These are phyloP conservation scores for Pollenia amentaria DNA, from an alignment of 2,888 invertebrate species.

Conservation along the genomic window DNA sequence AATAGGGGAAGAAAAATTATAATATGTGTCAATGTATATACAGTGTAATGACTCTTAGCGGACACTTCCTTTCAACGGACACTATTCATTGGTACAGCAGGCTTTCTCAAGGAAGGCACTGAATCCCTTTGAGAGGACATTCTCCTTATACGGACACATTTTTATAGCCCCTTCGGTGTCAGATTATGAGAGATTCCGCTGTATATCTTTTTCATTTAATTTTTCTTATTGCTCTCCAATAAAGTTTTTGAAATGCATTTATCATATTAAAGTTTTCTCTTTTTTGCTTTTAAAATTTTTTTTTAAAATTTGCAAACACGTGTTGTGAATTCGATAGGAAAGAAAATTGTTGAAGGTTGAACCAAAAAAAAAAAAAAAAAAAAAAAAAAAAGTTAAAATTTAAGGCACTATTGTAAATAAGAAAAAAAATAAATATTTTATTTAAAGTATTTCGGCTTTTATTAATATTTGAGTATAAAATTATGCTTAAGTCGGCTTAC, in stretches of 20 bases:
- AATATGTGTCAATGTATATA: background rate
- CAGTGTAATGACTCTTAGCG: no score
- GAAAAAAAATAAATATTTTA: no score
- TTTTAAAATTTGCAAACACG: slow-evolving; percentile 18
- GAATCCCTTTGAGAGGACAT: no score
- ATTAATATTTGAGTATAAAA: no score
- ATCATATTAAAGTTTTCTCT: slow-evolving; percentile 30
- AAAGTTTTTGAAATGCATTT: slow-evolving; percentile 52
- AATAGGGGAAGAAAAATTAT: slow-evolving; percentile 11
- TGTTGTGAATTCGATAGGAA: slow-evolving; percentile 14
- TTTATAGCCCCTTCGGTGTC: no score
- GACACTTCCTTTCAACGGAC: no score
- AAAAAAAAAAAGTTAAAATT: background rate
- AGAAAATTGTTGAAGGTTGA: background rate
- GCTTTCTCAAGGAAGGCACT: no score
- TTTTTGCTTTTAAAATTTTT: background rate
- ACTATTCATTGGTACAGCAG: no score
- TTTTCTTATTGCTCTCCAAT: background rate
- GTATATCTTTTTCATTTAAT: background rate
- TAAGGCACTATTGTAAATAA: background rate
- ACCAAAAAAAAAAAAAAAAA: background rate
- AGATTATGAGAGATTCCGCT: no score
- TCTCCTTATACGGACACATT: no score
- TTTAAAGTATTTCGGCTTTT: no score
- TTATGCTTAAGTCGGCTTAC: no score